phyloP scores from a whole-genome alignment of 2,797 vertebrate genomes.

The Phataginus tetradactyla region DNA sequence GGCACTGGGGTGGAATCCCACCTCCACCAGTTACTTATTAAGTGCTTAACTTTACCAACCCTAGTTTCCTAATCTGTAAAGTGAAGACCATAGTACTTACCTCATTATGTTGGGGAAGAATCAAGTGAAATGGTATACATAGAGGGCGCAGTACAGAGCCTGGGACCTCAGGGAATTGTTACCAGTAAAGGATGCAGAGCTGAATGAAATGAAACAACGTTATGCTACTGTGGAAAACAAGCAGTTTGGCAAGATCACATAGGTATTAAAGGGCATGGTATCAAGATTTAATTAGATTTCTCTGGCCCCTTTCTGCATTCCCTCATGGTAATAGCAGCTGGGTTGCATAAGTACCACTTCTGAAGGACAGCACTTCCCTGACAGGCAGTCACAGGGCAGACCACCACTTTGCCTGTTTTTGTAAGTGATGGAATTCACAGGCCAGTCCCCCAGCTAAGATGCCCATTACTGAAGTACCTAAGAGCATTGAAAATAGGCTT shows the following conservation, averaged over 20 bases:
- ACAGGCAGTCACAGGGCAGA: neutral
- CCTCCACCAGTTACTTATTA: neutral
- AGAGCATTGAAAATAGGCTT: neutral
- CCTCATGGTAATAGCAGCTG: neutral
- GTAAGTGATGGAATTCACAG: neutral
- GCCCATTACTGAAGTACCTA: neutral
- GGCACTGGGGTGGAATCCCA: neutral
- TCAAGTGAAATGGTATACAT: neutral
- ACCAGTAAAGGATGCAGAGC: neutral
- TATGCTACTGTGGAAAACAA: neutral
- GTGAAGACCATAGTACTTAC: neutral
- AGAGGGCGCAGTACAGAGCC: neutral
- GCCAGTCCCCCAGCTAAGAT: neutral
- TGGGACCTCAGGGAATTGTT: neutral
- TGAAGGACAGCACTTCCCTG: neutral
- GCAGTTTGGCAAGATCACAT: neutral
- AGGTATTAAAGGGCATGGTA: neutral
- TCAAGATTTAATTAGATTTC: neutral
- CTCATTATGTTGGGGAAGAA: neutral
- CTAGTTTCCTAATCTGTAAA: neutral
- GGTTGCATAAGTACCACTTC: neutral
- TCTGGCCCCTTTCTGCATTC: neutral
- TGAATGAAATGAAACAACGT: neutral
- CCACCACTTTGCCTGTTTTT: neutral
- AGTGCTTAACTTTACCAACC: neutral